phyloP scores from a whole-genome alignment of 2,888 invertebrate genomes.

The Cecidostiba fungosa region DNA sequence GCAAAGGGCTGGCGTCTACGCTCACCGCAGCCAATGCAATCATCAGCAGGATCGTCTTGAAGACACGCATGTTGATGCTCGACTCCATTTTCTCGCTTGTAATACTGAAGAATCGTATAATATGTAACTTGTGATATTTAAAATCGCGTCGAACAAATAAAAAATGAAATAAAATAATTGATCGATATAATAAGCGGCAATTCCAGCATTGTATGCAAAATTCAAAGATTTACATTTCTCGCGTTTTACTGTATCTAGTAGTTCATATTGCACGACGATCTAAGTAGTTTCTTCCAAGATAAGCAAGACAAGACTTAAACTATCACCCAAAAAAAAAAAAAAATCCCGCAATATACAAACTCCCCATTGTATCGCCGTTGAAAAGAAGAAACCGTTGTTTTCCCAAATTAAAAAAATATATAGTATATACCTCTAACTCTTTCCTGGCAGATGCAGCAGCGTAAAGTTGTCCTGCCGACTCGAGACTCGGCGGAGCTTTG shows the following conservation, averaged over 20 bases:
- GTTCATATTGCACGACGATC: no score
- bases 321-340: background rate
- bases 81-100: conserved; percentile 57
- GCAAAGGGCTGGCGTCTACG: conserved; percentile 61
- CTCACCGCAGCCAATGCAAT: conserved; percentile 22
- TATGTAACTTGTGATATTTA: no score
- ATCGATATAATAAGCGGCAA: no score
- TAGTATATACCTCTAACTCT: background rate
- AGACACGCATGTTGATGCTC: conserved; percentile 75
- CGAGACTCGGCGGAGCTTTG: conserved; percentile 26
- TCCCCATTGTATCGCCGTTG: no score
- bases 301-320: background rate
- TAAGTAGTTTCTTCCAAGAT: background rate
- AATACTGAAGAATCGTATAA: background rate
- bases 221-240: background rate
- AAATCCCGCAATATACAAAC: no score
- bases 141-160: no score
- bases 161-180: no score
- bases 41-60: conserved; percentile 69
- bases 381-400: no score
- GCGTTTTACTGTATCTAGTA: no score
- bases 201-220: no score
- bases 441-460: background rate
- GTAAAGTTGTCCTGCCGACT: conserved; percentile 29
- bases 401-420: no score